Base-by-base conservation (phyloP, 2,797 vertebrate species). In the Rhynchotus rufescens region DNA sequence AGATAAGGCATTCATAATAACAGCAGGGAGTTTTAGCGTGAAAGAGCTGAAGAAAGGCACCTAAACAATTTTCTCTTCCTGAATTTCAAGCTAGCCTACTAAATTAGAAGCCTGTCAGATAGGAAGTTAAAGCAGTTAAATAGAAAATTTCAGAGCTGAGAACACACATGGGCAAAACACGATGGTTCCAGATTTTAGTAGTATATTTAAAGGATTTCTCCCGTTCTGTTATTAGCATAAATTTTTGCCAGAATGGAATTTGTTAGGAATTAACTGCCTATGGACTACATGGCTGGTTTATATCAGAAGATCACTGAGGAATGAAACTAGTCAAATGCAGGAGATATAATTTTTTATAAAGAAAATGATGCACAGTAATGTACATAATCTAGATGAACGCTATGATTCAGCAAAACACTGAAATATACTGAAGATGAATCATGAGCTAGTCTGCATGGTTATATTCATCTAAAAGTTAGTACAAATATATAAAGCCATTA, bases 341-440 rank as follows among this genome's bases (percentile, higher is more conserved):
- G 86, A 89, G 34, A 40, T 57, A 88, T 57, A 88, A 78, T 76
- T 68, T 74, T 71, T 71, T 91, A 88, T 68, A 74, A 89, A 56
- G 52, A 84, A 47, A 73, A 67, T 54, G 4, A 66, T 89, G 15
- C 34, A 54, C 57, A 51, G 44, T 69, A 89, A 94, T 28, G 19
- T 40, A 28, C 28, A 23, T 84, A 36, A 12, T 66, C 42, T 61
- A 65, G 34, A 30, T 62, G 36, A 88, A 74, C 77, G 25, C 83
- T 85, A 9, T 81, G 78, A 84, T 89, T 95, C 87, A 91, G 40
- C 75, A 80, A 74, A 93, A 72, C 30, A 89, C 52, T 80, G 64
- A 91, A 87, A 83, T 69, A 44, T 1, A 0, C 34, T 77, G 57
- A 44, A 80, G 57, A 52, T 69, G 79, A 92, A 77, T 67, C 9